Evolutionary conservation across 2,113 vertebrate species (phyloP), one percentile per base, ranked within the genome.

Genomic region (Sander lucioperca): DNA sequence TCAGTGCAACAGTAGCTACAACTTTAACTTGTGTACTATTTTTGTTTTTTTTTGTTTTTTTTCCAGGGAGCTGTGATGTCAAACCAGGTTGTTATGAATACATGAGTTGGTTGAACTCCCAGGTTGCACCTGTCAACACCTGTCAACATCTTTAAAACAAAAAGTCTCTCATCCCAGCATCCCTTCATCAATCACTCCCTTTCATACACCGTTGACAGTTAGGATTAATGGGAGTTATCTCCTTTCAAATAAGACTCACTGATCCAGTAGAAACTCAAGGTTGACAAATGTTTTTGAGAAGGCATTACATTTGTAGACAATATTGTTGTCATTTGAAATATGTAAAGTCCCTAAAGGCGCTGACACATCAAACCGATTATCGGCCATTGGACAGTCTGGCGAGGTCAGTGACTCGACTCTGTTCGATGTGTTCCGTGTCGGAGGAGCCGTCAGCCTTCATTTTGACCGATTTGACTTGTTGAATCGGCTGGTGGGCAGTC

Each of bases 221-320:
- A 61, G 79, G 86, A 92, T 87, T 86, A 91, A 23, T 43, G 58
- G 33, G 63, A 36, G 36, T 67, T 92, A 91, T 90, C 80, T 70
- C 39, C 57, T 80, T 74, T 74, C 53, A 87, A 92, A 87, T 74
- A 83, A 84, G 64, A 71, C 80, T 58, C 53, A 33, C 58, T 71
- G 62, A 89, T 69, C 80, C 69, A 58, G 64, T 54, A 21, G 64
- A 58, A 59, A 59, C 57, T 78, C 50, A 82, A 83, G 85, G 84
- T 82, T 90, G 43, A 68, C 27, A 66, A 33, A 65, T 33, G 62
- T 39, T 3, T 33, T 53, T 62, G 15, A 58, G 18, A 54, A 53
- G 11, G 12, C 16, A 3, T 7, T 53, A 4, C 11, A 36, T 68
- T 15, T 47, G 18, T 27, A 30, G 66, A 48, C 23, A 21, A n/a